phyloP scores from a whole-genome alignment of 2,888 invertebrate genomes.

The Hyposoter dolosus region DNA sequence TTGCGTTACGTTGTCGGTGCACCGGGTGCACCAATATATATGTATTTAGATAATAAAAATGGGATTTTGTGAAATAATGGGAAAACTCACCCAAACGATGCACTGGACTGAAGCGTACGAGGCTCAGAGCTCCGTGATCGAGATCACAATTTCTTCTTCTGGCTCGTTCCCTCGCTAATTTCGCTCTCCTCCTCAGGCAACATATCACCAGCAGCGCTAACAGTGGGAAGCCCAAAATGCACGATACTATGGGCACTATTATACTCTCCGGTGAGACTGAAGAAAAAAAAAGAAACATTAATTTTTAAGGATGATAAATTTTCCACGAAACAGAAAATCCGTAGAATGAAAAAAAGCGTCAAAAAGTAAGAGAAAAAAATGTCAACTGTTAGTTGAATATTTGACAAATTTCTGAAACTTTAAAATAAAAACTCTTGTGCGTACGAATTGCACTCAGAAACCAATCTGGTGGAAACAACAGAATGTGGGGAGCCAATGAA shows the following conservation, averaged over 20 bases:
- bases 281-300: conserved; percentile 63
- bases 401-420: no score
- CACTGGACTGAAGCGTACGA: conserved; percentile 91
- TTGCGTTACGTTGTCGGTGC: conserved; percentile 3
- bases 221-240: conserved; percentile 95
- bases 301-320: neutral
- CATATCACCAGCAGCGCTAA: conserved; percentile 94
- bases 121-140: conserved; percentile 93
- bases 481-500: no score
- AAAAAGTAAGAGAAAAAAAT: neutral
- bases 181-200: conserved; percentile 93
- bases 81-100: conserved; percentile 88
- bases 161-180: conserved; percentile 93
- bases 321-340: no score
- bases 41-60: neutral
- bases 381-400: no score
- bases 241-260: conserved; percentile 95
- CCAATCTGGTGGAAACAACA: no score
- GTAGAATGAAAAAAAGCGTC: neutral
- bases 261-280: conserved; percentile 94
- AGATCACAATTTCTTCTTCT: conserved; percentile 92
- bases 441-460: no score
- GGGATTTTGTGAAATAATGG: neutral
- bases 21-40: neutral
- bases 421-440: no score